Evolutionary conservation across 2,113 vertebrate genomes (phyloP).

Genomic region (Glaucidium brasilianum): DNA sequence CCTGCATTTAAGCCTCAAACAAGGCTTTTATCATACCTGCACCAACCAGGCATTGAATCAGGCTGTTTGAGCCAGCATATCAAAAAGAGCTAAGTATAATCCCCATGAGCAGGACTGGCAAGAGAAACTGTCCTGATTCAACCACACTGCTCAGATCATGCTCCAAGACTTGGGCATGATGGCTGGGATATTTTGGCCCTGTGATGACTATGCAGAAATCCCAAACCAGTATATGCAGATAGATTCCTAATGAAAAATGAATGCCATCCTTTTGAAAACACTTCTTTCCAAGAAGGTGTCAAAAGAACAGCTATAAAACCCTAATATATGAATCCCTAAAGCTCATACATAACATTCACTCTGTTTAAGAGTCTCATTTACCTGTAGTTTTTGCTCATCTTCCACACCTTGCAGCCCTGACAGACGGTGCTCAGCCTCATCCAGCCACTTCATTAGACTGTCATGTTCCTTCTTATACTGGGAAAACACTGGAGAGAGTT

Average conservation of each 20-base stretch:
- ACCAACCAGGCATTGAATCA: neutral
- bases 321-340: neutral
- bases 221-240: neutral
- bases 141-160: fast-evolving
- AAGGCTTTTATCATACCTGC: neutral
- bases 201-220: neutral
- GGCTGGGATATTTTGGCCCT: neutral
- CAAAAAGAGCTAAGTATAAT: neutral
- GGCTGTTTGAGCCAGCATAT: neutral
- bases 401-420: constrained; percentile 58
- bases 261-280: neutral
- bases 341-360: neutral
- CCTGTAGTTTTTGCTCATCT: constrained; percentile 60
- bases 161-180: neutral
- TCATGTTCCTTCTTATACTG: constrained; percentile 58
- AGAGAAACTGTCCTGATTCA: neutral
- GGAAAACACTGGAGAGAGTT: constrained; percentile 53
- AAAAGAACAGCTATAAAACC: neutral
- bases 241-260: neutral
- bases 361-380: neutral
- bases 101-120: neutral
- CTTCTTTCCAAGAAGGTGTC: neutral
- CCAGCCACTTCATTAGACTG: constrained; percentile 68
- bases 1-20: neutral
- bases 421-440: constrained; percentile 57